These are phyloP conservation scores for Tachysurus vachellii DNA, from an alignment of 2,113 vertebrate genomes.

Conservation along the genomic window DNA sequence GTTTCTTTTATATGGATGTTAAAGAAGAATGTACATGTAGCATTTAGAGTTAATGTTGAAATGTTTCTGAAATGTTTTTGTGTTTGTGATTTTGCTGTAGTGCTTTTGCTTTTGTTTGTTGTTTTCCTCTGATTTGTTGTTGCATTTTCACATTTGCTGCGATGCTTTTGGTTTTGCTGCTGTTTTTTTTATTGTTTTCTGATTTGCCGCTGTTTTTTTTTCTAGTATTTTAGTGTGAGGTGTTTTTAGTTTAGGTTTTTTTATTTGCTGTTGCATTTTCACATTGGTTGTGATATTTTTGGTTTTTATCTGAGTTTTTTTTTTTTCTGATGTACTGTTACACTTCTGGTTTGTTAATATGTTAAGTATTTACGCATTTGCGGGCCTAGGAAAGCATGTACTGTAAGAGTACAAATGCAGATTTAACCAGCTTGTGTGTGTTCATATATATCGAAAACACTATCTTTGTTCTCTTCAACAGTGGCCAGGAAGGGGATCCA, in stretches of 20 bases:
- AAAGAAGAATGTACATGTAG: neutral
- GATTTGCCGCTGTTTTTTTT: neutral
- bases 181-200: neutral
- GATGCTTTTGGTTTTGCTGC: neutral
- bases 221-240: no score
- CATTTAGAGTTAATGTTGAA: neutral
- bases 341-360: neutral
- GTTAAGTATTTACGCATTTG: neutral
- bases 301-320: neutral
- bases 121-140: neutral
- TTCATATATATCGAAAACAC: neutral
- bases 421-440: neutral
- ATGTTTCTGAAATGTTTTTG: neutral
- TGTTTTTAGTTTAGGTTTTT: no score
- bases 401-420: neutral
- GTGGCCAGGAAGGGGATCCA: conserved; percentile 90
- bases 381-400: neutral
- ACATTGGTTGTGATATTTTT: no score
- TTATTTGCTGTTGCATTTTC: no score
- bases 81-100: no score
- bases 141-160: neutral
- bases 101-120: no score
- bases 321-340: neutral
- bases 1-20: neutral
- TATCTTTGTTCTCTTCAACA: conserved; percentile 68